phyloP scores from a whole-genome alignment of 2,797 vertebrate genomes.

The Philypnodon macrostomus region DNA sequence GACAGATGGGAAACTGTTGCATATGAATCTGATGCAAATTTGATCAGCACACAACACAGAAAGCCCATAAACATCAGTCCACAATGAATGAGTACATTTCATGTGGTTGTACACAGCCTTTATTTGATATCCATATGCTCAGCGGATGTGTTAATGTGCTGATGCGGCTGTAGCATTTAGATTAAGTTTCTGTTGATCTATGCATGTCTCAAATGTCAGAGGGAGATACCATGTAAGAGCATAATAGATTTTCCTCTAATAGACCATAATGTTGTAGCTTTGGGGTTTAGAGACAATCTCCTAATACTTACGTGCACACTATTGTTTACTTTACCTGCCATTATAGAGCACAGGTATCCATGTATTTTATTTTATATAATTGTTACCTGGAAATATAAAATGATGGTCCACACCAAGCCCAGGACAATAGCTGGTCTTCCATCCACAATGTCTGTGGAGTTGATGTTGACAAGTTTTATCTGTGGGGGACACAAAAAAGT shows the following conservation, averaged over 20 bases:
- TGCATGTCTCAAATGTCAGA: slow-evolving; percentile 33
- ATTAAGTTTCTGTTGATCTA: slow-evolving; percentile 38
- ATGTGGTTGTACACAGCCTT: slow-evolving; percentile 21
- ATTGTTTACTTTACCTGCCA: too few species aligned
- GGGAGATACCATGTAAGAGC: slow-evolving; percentile 8
- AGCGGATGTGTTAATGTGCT: slow-evolving; percentile 17
- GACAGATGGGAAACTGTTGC: slow-evolving; percentile 10
- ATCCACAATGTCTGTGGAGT: slow-evolving; percentile 95
- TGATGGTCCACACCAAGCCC: slow-evolving; percentile 96
- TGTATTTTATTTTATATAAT: too few species aligned
- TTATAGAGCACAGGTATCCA: too few species aligned
- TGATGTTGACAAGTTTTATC: slow-evolving; percentile 99
- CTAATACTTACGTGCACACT: not conserved
- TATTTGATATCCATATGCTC: slow-evolving; percentile 27
- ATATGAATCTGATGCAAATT: slow-evolving; percentile 6
- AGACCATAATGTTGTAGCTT: not conserved
- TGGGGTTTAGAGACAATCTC: slow-evolving; percentile 1
- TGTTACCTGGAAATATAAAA: slow-evolving; percentile 95
- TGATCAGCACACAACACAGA: slow-evolving; percentile 11
- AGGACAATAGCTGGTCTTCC: slow-evolving; percentile 94
- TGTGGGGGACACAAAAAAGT: slow-evolving; percentile 45
- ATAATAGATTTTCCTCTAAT: not conserved
- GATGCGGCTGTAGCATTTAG: slow-evolving; percentile 21
- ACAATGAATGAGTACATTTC: slow-evolving; percentile 34
- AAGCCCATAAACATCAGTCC: slow-evolving; percentile 24